A percentile compares a stretch with the other conserved stretches of the same genome.
Evolutionary conservation across 2,797 vertebrate genomes (phyloP).

Genomic region (Numenius phaeopus): DNA sequence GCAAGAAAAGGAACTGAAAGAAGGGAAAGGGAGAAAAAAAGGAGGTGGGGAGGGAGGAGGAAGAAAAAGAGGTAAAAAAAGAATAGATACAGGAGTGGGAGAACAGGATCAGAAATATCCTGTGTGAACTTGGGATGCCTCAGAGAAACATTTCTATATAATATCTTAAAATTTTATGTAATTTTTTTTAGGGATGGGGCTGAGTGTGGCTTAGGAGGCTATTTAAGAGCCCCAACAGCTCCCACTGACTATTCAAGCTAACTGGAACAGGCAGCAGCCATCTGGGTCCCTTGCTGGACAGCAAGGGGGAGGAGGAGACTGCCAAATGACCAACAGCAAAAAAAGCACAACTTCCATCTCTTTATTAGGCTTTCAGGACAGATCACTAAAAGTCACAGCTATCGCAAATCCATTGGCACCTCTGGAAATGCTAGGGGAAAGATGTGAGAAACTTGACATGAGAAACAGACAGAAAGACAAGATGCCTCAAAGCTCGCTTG

Average conservation of each 20-base stretch:
- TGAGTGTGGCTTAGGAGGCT: neutral
- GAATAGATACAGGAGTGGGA: neutral
- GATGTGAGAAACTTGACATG: too few relatives aligned
- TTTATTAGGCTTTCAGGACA: neutral
- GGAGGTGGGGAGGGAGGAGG: fast-evolving
- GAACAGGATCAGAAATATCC: neutral
- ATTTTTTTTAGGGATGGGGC: neutral
- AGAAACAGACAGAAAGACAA: too few relatives aligned
- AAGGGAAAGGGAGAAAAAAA: neutral
- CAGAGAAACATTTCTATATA: neutral
- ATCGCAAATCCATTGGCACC: neutral
- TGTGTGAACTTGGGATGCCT: neutral
- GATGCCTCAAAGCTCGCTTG: too few relatives aligned
- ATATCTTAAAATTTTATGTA: neutral
- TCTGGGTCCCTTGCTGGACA: neutral
- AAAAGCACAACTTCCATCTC: neutral
- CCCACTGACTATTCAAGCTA: neutral
- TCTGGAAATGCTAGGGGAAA: neutral
- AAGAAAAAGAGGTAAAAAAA: neutral
- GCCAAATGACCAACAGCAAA: neutral
- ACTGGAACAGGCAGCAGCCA: neutral
- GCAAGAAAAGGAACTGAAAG: neutral
- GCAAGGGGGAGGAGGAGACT: neutral
- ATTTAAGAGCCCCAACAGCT: neutral
- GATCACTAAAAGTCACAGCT: neutral